Evolutionary conservation across 2,113 vertebrate species (phyloP).

Genomic region (Hemiscyllium ocellatum): DNA sequence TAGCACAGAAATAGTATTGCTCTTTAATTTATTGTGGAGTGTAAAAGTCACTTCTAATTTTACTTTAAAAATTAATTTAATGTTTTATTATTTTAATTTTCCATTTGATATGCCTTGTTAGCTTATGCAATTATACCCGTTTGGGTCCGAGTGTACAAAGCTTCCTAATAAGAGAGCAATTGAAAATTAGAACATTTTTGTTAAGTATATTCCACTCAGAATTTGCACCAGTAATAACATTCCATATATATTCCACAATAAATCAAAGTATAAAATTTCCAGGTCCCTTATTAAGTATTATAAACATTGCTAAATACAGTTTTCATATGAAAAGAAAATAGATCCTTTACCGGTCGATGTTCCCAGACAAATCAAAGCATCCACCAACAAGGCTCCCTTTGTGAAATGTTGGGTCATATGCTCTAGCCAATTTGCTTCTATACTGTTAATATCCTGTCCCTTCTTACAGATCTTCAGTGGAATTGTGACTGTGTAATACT

Average conservation of each 20-base stretch:
- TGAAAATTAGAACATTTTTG: background rate
- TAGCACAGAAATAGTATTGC: too few species aligned
- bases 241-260: background rate
- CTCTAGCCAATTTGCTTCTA: constrained; percentile 94
- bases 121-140: too few species aligned
- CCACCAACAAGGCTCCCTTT: constrained; percentile 82
- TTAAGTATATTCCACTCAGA: background rate
- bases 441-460: constrained; percentile 65
- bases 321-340: constrained; percentile 44
- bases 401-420: constrained; percentile 98
- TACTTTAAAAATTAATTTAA: background rate
- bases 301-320: background rate
- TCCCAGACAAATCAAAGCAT: constrained; percentile 82
- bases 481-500: constrained; percentile 85
- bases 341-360: constrained; percentile 65
- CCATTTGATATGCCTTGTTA: background rate
- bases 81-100: background rate
- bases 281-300: background rate
- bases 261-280: background rate
- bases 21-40: background rate
- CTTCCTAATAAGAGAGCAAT: background rate
- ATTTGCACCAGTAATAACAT: background rate
- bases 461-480: constrained; percentile 77
- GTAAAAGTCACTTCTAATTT: background rate
- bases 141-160: background rate